Evolutionary conservation across 2,888 invertebrate species (phyloP).

Genomic region (Mystacides longicornis): DNA sequence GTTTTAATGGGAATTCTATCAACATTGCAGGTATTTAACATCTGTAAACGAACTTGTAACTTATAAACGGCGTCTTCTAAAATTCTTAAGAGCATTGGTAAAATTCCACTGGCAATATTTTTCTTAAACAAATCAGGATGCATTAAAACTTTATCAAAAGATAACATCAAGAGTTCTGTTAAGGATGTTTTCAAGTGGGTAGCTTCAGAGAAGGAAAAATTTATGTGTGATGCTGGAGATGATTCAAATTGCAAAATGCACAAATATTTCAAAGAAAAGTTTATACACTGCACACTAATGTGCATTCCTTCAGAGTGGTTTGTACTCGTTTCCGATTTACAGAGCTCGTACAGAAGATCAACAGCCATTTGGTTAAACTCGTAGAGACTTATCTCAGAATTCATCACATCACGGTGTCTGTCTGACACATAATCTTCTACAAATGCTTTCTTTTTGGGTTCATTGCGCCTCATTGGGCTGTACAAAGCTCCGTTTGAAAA

Average conservation of each 20-base stretch:
- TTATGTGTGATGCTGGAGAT: constrained; percentile 33
- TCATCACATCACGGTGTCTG: constrained; percentile 45
- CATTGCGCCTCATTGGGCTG: constrained; percentile 30
- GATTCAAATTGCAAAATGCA: constrained; percentile 55
- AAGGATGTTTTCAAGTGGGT: constrained; percentile 49
- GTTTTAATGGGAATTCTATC: not conserved
- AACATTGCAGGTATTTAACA: not conserved
- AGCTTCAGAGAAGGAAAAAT: constrained; percentile 36
- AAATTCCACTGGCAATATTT: constrained; percentile 51
- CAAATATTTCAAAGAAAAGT: constrained; percentile 53
- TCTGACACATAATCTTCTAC: constrained; percentile 50
- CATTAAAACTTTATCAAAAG: constrained; percentile 47
- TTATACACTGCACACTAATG: constrained; percentile 51
- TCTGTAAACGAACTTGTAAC: constrained; percentile 19
- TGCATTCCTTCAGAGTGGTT: constrained; percentile 48
- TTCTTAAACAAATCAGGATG: constrained; percentile 49
- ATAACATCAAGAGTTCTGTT: constrained; percentile 50
- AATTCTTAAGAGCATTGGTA: constrained; percentile 54
- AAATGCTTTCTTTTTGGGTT: constrained; percentile 40
- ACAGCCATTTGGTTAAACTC: constrained; percentile 52
- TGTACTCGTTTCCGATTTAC: constrained; percentile 46
- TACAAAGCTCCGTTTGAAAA: constrained; percentile 11
- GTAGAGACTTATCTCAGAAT: constrained; percentile 45
- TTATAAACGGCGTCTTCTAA: constrained; percentile 50
- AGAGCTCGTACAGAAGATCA: constrained; percentile 48